These are phyloP conservation scores for Hipparchia sbordonii DNA, from an alignment of 2,888 invertebrate species.

Conservation along the genomic window DNA sequence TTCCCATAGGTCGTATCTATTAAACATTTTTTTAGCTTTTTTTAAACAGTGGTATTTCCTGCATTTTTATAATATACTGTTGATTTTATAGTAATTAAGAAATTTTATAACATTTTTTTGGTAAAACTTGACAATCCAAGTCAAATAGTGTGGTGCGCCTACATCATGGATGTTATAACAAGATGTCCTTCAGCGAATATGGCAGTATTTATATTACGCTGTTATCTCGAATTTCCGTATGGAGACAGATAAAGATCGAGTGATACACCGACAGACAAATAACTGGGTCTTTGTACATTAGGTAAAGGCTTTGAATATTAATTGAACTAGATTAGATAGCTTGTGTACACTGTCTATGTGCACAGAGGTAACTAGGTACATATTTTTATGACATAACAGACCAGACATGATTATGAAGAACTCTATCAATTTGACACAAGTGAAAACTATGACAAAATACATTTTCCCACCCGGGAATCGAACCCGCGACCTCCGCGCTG, in stretches of 20 bases:
- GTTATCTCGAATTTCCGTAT: constrained; percentile 31
- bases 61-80: no score
- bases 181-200: constrained; percentile 1
- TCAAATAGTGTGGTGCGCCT: background rate
- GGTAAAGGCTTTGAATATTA: constrained; percentile 9
- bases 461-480: no score
- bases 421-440: background rate
- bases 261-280: constrained; percentile 23
- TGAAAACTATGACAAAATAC: no score
- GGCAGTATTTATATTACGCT: constrained; percentile 5
- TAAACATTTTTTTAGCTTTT: no score
- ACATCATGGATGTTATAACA: constrained; percentile 15
- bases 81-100: background rate
- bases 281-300: background rate
- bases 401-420: background rate
- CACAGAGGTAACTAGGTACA: background rate
- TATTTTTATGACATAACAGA: background rate
- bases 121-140: background rate
- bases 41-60: no score
- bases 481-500: no score
- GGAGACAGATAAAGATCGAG: constrained; percentile 25
- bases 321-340: constrained; percentile 10
- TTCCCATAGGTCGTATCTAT: no score
- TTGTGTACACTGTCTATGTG: background rate
- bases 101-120: background rate